These are phyloP conservation scores for Gadopsis marmoratus DNA, from an alignment of 2,797 vertebrate genomes.

Conservation along the genomic window DNA sequence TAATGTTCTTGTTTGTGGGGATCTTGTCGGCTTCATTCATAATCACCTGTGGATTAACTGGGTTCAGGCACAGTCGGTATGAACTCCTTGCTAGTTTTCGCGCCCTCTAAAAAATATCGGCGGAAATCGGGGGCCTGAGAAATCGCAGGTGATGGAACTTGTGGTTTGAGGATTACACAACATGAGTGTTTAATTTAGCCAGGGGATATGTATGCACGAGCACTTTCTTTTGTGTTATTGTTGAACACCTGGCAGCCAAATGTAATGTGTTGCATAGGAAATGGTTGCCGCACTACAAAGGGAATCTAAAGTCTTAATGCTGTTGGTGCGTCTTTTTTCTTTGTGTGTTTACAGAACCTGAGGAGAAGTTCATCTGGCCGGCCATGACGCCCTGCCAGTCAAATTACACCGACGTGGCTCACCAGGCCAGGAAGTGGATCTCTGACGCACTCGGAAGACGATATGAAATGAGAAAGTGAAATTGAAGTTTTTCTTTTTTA, in stretches of 20 bases:
- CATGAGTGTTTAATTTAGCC: neutral
- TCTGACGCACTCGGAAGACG: neutral
- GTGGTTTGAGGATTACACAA: slow-evolving; percentile 43
- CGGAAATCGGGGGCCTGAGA: neutral
- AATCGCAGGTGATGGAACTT: slow-evolving; percentile 46
- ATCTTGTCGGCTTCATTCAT: slow-evolving; percentile 50
- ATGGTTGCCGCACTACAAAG: neutral
- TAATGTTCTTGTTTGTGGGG: slow-evolving; percentile 3
- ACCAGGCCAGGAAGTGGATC: slow-evolving; percentile 7
- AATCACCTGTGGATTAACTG: slow-evolving; percentile 54
- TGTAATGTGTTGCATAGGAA: neutral
- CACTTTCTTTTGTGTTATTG: neutral
- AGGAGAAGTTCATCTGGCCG: slow-evolving; percentile 68
- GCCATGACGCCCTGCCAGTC: slow-evolving; percentile 77
- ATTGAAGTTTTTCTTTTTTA: neutral
- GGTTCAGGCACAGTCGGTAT: neutral
- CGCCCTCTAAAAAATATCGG: slow-evolving; percentile 54
- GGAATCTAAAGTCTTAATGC: neutral
- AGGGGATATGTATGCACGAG: neutral
- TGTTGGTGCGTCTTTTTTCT: neutral
- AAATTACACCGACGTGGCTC: slow-evolving; percentile 24
- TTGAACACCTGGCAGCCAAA: neutral
- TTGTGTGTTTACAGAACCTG: slow-evolving; percentile 79
- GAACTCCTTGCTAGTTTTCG: slow-evolving; percentile 7
- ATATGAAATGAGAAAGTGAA: neutral